phyloP scores from a whole-genome alignment of 2,113 vertebrate genomes.

The Gasterosteus aculeatus region DNA sequence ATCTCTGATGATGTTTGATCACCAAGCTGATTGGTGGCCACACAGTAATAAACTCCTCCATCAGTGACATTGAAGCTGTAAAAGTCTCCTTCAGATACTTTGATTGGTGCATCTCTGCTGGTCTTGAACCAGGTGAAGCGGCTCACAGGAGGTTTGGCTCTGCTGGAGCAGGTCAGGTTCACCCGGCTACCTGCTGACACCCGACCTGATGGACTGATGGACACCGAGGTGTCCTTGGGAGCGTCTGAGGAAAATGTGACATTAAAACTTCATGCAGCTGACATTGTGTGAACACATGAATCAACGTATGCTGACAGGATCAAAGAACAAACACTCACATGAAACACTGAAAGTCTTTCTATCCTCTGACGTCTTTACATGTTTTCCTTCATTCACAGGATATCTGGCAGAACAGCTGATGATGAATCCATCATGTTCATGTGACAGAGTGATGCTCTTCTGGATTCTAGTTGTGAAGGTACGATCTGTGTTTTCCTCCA shows the following conservation, averaged over 20 bases:
- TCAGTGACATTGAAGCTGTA: constrained; percentile 22
- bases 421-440: constrained; percentile 27
- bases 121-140: constrained; percentile 61
- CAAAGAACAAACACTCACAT: constrained; percentile 47
- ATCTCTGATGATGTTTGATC: no score
- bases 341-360: constrained; percentile 32
- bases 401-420: constrained; percentile 54
- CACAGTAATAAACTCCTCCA: no score
- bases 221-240: constrained; percentile 40
- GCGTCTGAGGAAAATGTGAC: constrained; percentile 3
- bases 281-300: not conserved
- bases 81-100: not conserved
- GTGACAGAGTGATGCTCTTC: constrained; percentile 36
- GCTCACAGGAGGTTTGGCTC: constrained; percentile 54
- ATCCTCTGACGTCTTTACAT: not conserved
- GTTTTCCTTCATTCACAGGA: constrained; percentile 14
- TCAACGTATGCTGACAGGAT: constrained; percentile 6
- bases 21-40: no score
- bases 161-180: constrained; percentile 65
- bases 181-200: constrained; percentile 41
- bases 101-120: not conserved
- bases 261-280: no score
- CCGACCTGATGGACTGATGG: constrained; percentile 1
- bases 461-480: constrained; percentile 26
- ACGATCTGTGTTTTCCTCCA: constrained; percentile 1